A percentile compares a stretch with the other conserved stretches of the same genome.
Evolutionary conservation across 1,140 invertebrate genomes (phyloP).

Genomic region (Diplogasteroides magnus): DNA sequence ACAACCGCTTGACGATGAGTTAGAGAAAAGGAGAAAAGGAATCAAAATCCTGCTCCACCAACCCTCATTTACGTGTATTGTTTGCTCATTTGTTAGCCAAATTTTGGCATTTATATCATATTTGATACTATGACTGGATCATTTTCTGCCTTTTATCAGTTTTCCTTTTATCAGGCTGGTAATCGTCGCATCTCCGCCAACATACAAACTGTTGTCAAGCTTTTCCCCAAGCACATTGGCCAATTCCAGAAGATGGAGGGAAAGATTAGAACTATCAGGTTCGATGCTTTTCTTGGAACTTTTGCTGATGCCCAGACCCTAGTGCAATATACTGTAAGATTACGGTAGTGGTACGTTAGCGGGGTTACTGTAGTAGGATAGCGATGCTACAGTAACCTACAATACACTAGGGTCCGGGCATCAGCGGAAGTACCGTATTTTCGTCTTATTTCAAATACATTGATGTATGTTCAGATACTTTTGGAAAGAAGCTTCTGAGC

Average conservation of each 20-base stretch:
- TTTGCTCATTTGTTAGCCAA: no score
- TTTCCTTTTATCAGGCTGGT: no score
- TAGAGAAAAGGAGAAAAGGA: no score
- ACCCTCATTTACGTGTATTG: no score
- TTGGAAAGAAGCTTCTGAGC: constrained; percentile 33
- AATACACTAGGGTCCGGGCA: neutral
- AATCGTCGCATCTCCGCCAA: constrained; percentile 42
- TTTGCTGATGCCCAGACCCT: no score
- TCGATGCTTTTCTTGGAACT: no score
- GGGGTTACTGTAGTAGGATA: neutral
- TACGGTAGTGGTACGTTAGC: neutral
- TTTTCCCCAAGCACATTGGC: constrained; percentile 42
- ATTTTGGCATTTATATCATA: no score
- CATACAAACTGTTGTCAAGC: constrained; percentile 32
- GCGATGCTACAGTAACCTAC: neutral
- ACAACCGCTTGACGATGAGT: no score
- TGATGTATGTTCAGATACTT: constrained; percentile 39
- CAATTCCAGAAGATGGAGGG: constrained; percentile 52
- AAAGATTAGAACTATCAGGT: constrained; percentile 41
- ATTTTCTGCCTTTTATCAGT: no score
- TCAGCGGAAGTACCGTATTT: neutral
- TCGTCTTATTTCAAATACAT: neutral
- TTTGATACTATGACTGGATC: no score
- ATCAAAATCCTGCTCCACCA: no score
- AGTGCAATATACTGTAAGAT: no score